Percentiles rank a stretch among this genome's conserved stretches.
Conservation (phyloP, 1,140 invertebrate genomes). For the Argopecten irradians region DNA sequence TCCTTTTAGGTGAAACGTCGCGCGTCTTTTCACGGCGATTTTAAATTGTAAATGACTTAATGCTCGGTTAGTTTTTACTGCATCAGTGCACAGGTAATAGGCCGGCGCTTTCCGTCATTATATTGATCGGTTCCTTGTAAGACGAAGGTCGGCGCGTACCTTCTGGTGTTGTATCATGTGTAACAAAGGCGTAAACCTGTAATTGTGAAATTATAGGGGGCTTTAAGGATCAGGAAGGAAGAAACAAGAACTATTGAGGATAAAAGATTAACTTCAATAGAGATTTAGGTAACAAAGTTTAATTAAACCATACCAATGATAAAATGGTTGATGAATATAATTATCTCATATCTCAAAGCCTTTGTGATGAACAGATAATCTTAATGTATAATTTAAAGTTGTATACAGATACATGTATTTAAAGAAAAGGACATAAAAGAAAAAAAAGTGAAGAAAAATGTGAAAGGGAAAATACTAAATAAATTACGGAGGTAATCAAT, state of each 20-base stretch:
- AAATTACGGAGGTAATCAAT: too few relatives aligned
- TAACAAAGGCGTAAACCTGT: neutral
- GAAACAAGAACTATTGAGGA: neutral
- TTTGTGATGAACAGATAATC: neutral
- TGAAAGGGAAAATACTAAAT: too few relatives aligned
- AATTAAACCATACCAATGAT: neutral
- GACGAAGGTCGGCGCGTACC: slow-evolving; percentile 3
- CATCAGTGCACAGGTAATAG: neutral
- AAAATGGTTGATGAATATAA: neutral
- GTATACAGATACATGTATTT: too few relatives aligned
- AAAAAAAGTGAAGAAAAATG: too few relatives aligned
- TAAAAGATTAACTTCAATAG: neutral
- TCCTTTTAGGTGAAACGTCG: neutral
- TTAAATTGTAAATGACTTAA: slow-evolving; percentile 13
- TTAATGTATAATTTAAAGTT: too few relatives aligned
- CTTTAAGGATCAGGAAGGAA: neutral
- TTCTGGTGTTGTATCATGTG: neutral
- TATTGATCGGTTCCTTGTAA: neutral
- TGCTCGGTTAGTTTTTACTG: neutral
- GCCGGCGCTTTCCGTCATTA: neutral
- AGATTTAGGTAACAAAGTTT: neutral
- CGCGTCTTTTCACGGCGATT: slow-evolving; percentile 14
- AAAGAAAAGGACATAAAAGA: too few relatives aligned
- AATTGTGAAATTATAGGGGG: neutral
- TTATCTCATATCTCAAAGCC: neutral